Evolutionary conservation across 2,888 invertebrate species (phyloP).

Genomic region (Leucophenga maculata): DNA sequence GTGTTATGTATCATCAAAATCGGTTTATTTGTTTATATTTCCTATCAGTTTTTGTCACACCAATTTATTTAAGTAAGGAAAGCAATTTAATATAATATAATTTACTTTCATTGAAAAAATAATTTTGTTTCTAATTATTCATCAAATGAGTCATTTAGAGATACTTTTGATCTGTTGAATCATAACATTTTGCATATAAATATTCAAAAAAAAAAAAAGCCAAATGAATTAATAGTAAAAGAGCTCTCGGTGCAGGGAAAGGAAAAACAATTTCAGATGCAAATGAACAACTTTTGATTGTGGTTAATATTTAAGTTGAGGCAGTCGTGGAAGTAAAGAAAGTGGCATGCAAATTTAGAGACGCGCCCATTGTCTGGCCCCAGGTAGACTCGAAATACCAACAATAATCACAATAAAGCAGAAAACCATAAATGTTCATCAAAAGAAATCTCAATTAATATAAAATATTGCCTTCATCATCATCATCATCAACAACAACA

Average conservation of each 20-base stretch:
- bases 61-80: not conserved
- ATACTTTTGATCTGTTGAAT: no score
- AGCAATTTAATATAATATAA: not conserved
- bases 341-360: slow-evolving; percentile 3
- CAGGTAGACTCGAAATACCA: not conserved
- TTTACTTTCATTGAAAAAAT: slow-evolving; percentile 5
- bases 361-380: slow-evolving; percentile 13
- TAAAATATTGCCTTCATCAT: not conserved
- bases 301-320: not conserved
- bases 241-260: no score
- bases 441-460: not conserved
- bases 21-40: not conserved
- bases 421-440: not conserved
- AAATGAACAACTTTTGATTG: not conserved
- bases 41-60: not conserved
- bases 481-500: not conserved
- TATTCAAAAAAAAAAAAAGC: no score
- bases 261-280: not conserved
- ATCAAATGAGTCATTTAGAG: slow-evolving; percentile 16
- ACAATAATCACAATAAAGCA: slow-evolving; percentile 2
- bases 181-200: no score
- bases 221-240: no score
- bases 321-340: not conserved
- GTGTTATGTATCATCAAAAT: no score
- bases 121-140: not conserved